Evolutionary conservation across 2,888 invertebrate species (phyloP), one percentile per base, ranked within the genome.

Genomic region (Perizoma flavofasciatum): DNA sequence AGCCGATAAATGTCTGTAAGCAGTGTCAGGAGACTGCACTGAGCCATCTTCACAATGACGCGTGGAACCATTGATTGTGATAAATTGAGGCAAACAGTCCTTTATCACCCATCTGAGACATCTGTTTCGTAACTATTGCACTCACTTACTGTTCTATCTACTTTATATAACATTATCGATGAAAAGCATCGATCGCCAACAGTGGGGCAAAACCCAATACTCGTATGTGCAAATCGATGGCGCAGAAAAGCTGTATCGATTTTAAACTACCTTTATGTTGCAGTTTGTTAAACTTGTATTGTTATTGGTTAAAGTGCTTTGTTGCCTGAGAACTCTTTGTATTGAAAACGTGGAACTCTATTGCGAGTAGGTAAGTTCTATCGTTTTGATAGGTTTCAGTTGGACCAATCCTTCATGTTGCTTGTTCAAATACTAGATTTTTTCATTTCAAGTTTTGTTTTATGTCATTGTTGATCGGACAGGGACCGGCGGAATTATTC

Each of bases 231-330:
- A 72, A 82, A 78, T 79, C 81, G 80, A 86, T 84, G 84, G 81
- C 62, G 80, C 71, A 77, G 82, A 83, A 83, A 83, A 78, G 73
- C 80, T 81, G 78, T 83, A 84, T 85, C 80, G 83, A 86, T 84
- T 82, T 78, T 73, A 80, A 82, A 81, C 78, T 79, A 82, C 80
- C 78, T 75, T 78, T 75, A 75, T 78, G 78, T 76, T 78, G 79
- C 78, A 81, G 73, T 82, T 82, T 82, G 82, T 83, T 81, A 79
- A 81, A 81, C 81, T 81, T 78, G 77, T 81, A 84, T 84, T 82
- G 81, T 83, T 84, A 85, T 85, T 83, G 82, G 81, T 82, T 75
- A 73, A 75, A 76, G 73, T 67, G 60, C 63, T 69, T 53, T 62
- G 61, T 59, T 61, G 55, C 57, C 59, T 39, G 61, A 58, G 62